phyloP scores from a whole-genome alignment of 2,113 vertebrate genomes.

The Pangasianodon hypophthalmus region DNA sequence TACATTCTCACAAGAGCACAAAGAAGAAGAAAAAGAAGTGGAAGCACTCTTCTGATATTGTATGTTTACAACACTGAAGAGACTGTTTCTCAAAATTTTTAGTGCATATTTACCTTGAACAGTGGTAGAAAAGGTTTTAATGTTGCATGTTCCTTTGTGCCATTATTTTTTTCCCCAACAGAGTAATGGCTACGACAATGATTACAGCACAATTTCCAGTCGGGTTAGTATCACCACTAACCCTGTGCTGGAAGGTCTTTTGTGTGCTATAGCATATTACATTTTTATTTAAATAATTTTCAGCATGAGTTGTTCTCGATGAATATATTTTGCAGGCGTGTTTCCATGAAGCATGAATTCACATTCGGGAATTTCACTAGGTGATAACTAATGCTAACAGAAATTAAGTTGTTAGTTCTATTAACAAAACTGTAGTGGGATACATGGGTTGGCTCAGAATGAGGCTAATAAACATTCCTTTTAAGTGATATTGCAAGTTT shows the following conservation, averaged over 20 bases:
- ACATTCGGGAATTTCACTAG: not conserved
- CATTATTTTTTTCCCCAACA: constrained; percentile 65
- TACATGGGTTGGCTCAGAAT: not conserved
- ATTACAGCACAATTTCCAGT: constrained; percentile 79
- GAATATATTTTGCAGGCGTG: not conserved
- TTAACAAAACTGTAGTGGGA: not conserved
- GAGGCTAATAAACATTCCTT: not conserved
- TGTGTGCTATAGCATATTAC: not conserved
- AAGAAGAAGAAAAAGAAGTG: constrained; percentile 81
- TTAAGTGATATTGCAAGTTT: not conserved
- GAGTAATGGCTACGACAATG: constrained; percentile 83
- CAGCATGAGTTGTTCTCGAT: constrained; percentile 1
- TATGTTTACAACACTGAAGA: constrained; percentile 59
- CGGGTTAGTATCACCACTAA: constrained; percentile 81
- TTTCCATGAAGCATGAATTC: constrained; percentile 35
- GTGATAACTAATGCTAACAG: not conserved
- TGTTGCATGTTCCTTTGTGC: constrained; percentile 6
- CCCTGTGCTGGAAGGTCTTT: not conserved
- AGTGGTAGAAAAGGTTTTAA: not conserved
- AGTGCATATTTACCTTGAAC: not conserved
- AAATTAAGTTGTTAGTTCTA: not conserved
- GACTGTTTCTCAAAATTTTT: not conserved
- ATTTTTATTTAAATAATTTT: not conserved
- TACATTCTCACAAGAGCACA: constrained; percentile 66
- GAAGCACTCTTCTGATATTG: constrained; percentile 71